Evolutionary conservation across 2,113 vertebrate species (phyloP), one percentile per base, ranked within the genome.

Genomic region (Cephalopterus ornatus): DNA sequence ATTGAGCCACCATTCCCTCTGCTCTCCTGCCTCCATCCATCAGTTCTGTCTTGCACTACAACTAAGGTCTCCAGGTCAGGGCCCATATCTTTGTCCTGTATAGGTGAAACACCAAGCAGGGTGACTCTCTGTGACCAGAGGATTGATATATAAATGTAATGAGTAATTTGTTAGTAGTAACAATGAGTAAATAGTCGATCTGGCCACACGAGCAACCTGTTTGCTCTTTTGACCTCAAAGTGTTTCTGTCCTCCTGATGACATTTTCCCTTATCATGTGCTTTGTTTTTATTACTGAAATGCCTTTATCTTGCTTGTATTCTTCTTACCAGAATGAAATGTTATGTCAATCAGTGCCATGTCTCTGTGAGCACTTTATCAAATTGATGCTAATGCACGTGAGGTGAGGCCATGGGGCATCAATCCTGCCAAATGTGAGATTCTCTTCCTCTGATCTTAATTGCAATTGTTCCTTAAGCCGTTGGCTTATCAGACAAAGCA

Each of bases 11-110:
- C 0, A 0, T 52, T 89, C 35, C 44, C 6, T 61, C 74, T 27
- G 20, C 42, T 50, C 35, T 21, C 1, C 35, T 37, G 73, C 37
- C 16, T 70, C 9, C n/a, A 8, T 53, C 72, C 33, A 5, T 65
- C 1, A 0, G 14, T 22, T 73, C 16, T 65, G 23, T 58, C 63
- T 47, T 77, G 44, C 23, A 23, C 21, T 44, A 46, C 68, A 62
- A 41, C 55, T 66, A 35, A 63, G 44, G 23, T 35, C 63, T 83
- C 26, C 32, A 50, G 20, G 39, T 49, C n/a, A 33, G 21, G 26
- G 23, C 33, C 27, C 2, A 1, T 35, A 13, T 47, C 33, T 3
- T 21, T 56, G 52, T 58, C 37, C 71, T 41, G 0, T 18, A 12
- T 19, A 49, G 61, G 56, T 49, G 42, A 53, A 74, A 47, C 33